Evolutionary conservation across 2,888 invertebrate genomes (phyloP).

Genomic region (Myopa testacea): DNA sequence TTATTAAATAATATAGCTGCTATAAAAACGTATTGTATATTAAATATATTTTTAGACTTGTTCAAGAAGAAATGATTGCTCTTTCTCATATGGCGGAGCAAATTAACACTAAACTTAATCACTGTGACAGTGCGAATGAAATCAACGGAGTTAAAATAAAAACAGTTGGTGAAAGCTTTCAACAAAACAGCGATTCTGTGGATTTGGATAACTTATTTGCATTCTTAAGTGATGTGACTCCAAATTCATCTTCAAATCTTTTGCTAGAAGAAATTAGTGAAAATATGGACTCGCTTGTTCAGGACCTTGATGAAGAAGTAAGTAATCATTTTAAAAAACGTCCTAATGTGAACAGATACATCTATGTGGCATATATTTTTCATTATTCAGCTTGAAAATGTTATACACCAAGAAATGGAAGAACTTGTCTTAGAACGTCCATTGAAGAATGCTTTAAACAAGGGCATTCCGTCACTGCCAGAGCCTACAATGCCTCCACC

Average conservation of each 20-base stretch:
- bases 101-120: conserved; percentile 72
- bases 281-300: conserved; percentile 85
- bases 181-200: conserved; percentile 76
- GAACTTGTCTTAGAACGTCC: conserved; percentile 22
- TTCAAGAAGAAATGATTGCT: conserved; percentile 77
- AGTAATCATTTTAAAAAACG: conserved; percentile 34
- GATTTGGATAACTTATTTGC: conserved; percentile 92
- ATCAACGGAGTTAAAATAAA: conserved; percentile 54
- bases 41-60: conserved; percentile 70
- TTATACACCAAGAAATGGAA: conserved; percentile 31
- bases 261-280: conserved; percentile 86
- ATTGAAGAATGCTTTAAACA: conserved; percentile 44
- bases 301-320: conserved; percentile 84
- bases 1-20: no score
- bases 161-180: conserved; percentile 55
- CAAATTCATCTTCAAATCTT: conserved; percentile 73
- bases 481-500: conserved; percentile 83
- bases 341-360: neutral
- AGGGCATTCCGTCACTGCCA: conserved; percentile 75
- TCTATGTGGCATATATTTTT: no score
- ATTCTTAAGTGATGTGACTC: conserved; percentile 84
- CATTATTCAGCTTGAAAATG: conserved; percentile 29
- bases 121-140: conserved; percentile 25
- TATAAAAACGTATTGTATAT: no score
- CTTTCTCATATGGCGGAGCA: conserved; percentile 81